These are phyloP conservation scores for Halcyon leucocephala DNA, from an alignment of 2,797 vertebrate species.

Conservation along the genomic window DNA sequence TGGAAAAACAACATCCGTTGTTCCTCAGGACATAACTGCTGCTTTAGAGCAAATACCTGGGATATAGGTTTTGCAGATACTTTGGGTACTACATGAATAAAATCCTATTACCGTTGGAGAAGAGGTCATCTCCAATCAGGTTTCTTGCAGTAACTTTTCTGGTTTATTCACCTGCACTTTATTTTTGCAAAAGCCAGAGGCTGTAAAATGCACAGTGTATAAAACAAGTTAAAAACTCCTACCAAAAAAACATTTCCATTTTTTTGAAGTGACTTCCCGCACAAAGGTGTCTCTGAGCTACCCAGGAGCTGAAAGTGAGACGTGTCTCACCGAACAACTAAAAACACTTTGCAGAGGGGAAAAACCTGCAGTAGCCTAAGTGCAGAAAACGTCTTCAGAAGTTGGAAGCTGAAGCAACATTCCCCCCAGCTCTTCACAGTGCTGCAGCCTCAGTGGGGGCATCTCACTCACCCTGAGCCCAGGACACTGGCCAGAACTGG, in stretches of 20 bases:
- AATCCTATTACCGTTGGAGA: not conserved
- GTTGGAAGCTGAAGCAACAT: not conserved
- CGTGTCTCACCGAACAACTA: not conserved
- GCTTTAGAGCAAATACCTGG: not conserved
- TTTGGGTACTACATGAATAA: not conserved
- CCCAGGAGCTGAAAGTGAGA: not conserved
- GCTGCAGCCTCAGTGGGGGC: not conserved
- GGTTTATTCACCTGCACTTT: not conserved
- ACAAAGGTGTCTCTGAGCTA: not conserved
- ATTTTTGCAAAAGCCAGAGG: not conserved
- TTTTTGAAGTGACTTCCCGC: not conserved
- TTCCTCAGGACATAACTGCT: not conserved
- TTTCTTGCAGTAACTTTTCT: not conserved
- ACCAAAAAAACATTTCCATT: not conserved
- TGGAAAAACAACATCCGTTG: not conserved
- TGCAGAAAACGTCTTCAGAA: not conserved
- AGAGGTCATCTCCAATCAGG: not conserved
- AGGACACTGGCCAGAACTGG: not conserved
- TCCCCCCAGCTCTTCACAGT: rapidly evolving
- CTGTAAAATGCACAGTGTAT: not conserved
- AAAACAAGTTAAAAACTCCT: not conserved
- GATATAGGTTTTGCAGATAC: not conserved
- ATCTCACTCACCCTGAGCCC: not conserved
- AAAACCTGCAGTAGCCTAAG: not conserved
- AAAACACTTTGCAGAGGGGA: not conserved